Evolutionary conservation across 1,140 invertebrate genomes (phyloP).

Genomic region (Penaeus vannamei): DNA sequence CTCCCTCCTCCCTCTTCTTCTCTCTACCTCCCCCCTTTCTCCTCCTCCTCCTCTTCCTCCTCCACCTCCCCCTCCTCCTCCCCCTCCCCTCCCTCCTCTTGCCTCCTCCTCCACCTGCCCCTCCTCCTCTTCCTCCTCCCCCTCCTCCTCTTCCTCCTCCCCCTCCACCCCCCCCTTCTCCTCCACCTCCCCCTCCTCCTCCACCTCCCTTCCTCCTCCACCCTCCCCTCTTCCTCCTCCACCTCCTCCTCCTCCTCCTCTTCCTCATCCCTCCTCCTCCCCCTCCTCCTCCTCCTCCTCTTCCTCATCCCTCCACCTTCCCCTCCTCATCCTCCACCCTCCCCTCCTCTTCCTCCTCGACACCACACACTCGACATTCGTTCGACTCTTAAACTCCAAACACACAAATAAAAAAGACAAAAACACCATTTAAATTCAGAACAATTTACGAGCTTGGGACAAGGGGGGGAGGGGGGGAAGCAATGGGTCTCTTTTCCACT

Average conservation of each 20-base stretch:
- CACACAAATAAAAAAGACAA: constrained; percentile 62
- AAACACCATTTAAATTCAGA: constrained; percentile 61
- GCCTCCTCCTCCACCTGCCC: background rate
- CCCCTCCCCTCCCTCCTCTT: too few relatives aligned
- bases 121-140: background rate
- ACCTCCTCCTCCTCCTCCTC: too few relatives aligned
- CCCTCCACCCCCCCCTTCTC: background rate
- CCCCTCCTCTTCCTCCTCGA: background rate
- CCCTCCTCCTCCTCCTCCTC: background rate
- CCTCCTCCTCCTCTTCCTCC: too few relatives aligned
- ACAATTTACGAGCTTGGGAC: constrained; percentile 53
- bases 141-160: background rate
- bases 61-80: too few relatives aligned
- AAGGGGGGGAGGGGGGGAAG: constrained; percentile 35
- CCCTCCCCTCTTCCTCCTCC: background rate
- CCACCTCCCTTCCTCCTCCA: background rate
- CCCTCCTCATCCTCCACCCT: background rate
- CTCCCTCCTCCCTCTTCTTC: too few relatives aligned
- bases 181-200: background rate
- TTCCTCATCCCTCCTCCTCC: background rate
- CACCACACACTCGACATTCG: constrained; percentile 7
- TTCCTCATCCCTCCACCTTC: background rate
- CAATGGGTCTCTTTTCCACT: constrained; percentile 58
- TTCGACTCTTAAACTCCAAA: constrained; percentile 57
- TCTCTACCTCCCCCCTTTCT: too few relatives aligned